These are phyloP conservation scores for Drosophila tani DNA, from an alignment of 1,140 invertebrate species.

Conservation along the genomic window DNA sequence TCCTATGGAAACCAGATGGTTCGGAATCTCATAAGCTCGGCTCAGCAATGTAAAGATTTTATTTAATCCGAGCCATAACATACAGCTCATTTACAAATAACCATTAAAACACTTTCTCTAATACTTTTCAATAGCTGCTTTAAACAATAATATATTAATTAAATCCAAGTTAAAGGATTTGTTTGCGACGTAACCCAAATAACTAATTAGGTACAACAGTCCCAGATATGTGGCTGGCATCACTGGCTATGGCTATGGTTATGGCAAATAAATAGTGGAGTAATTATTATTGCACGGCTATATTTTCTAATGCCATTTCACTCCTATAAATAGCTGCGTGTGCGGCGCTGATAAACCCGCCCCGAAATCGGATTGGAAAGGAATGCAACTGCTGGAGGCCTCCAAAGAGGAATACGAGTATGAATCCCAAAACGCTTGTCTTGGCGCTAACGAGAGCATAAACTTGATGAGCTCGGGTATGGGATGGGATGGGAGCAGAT, in stretches of 20 bases:
- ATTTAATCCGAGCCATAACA: too few relatives aligned
- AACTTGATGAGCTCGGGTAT: conserved; percentile 43
- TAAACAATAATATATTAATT: background rate
- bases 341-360: conserved; percentile 48
- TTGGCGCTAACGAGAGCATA: conserved; percentile 80
- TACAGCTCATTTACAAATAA: too few relatives aligned
- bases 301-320: conserved; percentile 70
- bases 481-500: conserved; percentile 25
- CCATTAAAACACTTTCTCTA: background rate
- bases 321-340: conserved; percentile 66
- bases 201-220: conserved; percentile 29
- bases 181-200: background rate
- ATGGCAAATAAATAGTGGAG: conserved; percentile 63
- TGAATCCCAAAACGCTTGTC: conserved; percentile 52
- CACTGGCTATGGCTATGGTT: conserved; percentile 28
- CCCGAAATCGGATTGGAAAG: conserved; percentile 26
- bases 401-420: background rate
- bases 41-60: background rate
- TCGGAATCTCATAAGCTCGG: background rate
- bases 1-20: background rate
- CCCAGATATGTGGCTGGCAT: conserved; percentile 11
- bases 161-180: too few relatives aligned
- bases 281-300: conserved; percentile 67
- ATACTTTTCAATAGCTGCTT: background rate
- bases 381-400: conserved; percentile 24